A percentile compares a stretch with the other conserved stretches of the same genome.
Evolutionary conservation across 2,888 invertebrate species (phyloP).

Genomic region (Drosophila limbata): DNA sequence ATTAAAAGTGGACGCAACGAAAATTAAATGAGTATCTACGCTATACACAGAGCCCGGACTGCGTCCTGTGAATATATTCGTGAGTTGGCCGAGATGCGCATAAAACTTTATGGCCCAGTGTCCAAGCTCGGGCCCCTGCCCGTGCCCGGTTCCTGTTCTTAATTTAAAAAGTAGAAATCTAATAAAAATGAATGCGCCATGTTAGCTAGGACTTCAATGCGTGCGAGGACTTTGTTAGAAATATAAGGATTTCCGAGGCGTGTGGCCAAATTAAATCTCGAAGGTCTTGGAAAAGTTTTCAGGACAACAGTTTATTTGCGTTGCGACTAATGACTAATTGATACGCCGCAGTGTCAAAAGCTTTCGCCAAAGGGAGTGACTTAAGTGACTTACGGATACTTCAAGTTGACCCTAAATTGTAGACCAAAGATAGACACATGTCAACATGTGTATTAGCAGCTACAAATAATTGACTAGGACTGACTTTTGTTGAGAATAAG

Average conservation of each 20-base stretch:
- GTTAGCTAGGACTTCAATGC: constrained; percentile 27
- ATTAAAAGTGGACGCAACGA: constrained; percentile 77
- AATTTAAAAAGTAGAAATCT: constrained; percentile 70
- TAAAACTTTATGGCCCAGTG: constrained; percentile 74
- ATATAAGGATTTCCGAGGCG: constrained; percentile 5
- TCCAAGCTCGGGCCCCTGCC: constrained; percentile 20
- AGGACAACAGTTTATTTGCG: constrained; percentile 37
- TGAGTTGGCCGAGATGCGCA: constrained; percentile 30
- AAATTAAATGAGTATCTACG: constrained; percentile 74
- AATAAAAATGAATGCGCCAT: constrained; percentile 57
- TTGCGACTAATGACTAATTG: constrained; percentile 56
- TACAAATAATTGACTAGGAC: constrained; percentile 52
- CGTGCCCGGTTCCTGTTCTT: constrained; percentile 55
- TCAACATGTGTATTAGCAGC: constrained; percentile 61
- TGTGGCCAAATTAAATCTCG: constrained; percentile 36
- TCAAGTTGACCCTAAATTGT: constrained; percentile 32
- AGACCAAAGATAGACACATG: constrained; percentile 50
- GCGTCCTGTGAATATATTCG: constrained; percentile 7
- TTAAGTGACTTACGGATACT: constrained; percentile 40
- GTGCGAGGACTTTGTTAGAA: constrained; percentile 22
- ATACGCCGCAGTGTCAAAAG: constrained; percentile 51
- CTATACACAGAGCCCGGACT: constrained; percentile 22
- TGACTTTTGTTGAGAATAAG: neutral
- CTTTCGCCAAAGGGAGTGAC: constrained; percentile 17
- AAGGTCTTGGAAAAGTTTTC: constrained; percentile 33